These are phyloP conservation scores for Globodera ellingtonae DNA, from an alignment of 1,140 invertebrate genomes.

Conservation along the genomic window DNA sequence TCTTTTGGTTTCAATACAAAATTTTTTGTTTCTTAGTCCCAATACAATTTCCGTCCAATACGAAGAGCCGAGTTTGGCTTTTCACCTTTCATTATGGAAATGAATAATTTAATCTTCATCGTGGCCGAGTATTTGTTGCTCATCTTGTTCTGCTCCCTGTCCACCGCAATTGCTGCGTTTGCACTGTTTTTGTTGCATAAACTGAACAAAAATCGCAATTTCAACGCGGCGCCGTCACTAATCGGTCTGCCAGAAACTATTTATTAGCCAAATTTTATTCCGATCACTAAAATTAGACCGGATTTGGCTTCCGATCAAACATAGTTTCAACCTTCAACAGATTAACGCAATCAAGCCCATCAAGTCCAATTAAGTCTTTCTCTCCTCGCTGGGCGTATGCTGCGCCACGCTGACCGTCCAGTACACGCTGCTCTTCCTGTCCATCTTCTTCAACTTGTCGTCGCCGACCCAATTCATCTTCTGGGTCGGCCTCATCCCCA, in stretches of 20 bases:
- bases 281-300: no score
- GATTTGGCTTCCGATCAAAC: no score
- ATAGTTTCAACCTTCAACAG: no score
- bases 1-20: no score
- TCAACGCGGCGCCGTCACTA: neutral
- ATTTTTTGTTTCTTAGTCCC: no score
- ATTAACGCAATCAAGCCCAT: no score
- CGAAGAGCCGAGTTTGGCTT: no score
- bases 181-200: conserved; percentile 1
- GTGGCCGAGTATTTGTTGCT: neutral
- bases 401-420: neutral
- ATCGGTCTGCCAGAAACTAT: neutral
- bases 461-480: conserved; percentile 20
- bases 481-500: conserved; percentile 24
- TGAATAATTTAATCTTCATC: neutral
- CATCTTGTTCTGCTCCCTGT: neutral
- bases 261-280: no score
- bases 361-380: neutral
- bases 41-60: no score
- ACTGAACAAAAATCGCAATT: neutral
- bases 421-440: conserved; percentile 1
- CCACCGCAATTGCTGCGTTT: neutral
- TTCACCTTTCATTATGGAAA: neutral
- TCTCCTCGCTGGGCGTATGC: neutral
- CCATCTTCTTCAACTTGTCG: neutral